A percentile compares a stretch with the other conserved stretches of the same genome.
These are phyloP conservation scores for Mesorhabditis spiculigera DNA, from an alignment of 2,888 invertebrate species.

Conservation along the genomic window DNA sequence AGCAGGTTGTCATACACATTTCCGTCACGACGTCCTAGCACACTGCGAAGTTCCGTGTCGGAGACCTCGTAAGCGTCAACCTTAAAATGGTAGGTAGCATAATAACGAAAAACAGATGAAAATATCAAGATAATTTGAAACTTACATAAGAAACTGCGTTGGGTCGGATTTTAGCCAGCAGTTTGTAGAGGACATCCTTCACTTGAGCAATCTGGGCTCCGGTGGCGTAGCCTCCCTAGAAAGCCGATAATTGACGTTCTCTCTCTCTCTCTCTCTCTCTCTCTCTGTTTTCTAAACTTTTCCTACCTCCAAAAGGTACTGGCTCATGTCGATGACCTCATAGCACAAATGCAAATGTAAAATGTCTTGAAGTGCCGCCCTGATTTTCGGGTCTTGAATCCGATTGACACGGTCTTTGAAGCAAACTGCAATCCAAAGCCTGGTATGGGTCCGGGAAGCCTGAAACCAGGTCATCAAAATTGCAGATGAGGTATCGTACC, in stretches of 20 bases:
- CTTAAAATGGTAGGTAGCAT: slow-evolving; percentile 60
- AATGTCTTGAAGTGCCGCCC: slow-evolving; percentile 69
- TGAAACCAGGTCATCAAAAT: slow-evolving; percentile 9
- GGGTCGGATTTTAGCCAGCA: slow-evolving; percentile 68
- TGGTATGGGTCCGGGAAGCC: slow-evolving; percentile 18
- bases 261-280: neutral
- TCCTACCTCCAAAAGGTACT: slow-evolving; percentile 22
- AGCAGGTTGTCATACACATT: slow-evolving; percentile 54
- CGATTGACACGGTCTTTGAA: slow-evolving; percentile 14
- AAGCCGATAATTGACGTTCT: neutral
- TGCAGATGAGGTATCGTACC: neutral
- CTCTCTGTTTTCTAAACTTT: neutral
- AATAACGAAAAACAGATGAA: too few species aligned
- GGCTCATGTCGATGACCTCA: slow-evolving; percentile 26
- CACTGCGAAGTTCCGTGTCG: slow-evolving; percentile 59
- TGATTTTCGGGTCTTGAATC: slow-evolving; percentile 17
- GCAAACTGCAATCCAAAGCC: neutral
- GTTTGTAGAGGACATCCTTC: slow-evolving; percentile 24
- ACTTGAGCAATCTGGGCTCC: slow-evolving; percentile 17
- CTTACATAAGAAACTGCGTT: slow-evolving; percentile 72
- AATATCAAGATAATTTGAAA: neutral
- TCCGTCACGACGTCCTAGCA: slow-evolving; percentile 59
- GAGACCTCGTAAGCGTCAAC: slow-evolving; percentile 81
- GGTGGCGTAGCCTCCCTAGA: slow-evolving; percentile 21
- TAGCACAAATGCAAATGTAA: slow-evolving; percentile 70